Base-by-base conservation (phyloP, 2,888 invertebrate species). In the Cabera pusaria region DNA sequence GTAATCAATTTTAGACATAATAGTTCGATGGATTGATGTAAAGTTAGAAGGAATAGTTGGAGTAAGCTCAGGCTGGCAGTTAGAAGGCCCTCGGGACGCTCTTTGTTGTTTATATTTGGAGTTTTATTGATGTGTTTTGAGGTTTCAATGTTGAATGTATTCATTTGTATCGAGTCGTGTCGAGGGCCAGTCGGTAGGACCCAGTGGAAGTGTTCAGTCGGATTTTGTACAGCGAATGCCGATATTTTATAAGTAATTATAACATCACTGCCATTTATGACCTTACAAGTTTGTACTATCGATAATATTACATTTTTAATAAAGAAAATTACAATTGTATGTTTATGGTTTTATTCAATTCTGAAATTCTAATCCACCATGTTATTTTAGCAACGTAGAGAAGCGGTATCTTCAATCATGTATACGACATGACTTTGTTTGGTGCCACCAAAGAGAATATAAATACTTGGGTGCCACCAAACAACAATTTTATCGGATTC, bases 251-350 rank as follows among this genome's bases (percentile, higher is more conserved):
- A 84, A 81, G 75, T 81, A 83, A 74, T 71, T 62, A 66, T 75
- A 79, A 81, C 85, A 85, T 83, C 87, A 88, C 87, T 88, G 87
- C 87, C 87, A 87, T 87, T 75, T 87, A 85, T 78, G 86, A 85
- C 86, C 85, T 85, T 88, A 87, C 83, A 83, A 50, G 85, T 87
- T 85, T 87, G 81, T 87, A 86, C 75, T 83, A 70, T 86, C 75
- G 80, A 70, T 86, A 84, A 83, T 78, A 78, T 72, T 79, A 82
- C 60, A 80, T 76, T 86, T 81, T 80, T 84, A 86, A 85, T 85
- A 84, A 85, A 85, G 67, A 70, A 74, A 72, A 70, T 73, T 65
- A 74, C 33, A 37, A 44, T 37, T 35, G 69, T 72, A 67, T 66
- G 50, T 51, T 47, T 50, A 45, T 38, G 36, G 42, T 33, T 10